Conservation (phyloP, 2,888 invertebrate species). For the Melanophora roralis region DNA sequence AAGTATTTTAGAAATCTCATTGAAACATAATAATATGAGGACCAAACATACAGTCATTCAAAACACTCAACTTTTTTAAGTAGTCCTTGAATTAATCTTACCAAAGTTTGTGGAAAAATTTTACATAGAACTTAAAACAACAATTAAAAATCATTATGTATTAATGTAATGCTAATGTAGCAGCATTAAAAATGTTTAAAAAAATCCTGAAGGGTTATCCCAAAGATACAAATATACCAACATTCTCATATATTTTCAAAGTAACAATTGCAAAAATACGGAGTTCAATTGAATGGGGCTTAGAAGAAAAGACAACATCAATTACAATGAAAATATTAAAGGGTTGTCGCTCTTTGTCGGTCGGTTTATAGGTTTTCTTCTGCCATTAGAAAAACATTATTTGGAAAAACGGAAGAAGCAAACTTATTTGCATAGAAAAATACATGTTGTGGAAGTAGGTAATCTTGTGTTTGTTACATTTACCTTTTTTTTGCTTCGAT, state of each 20-base stretch:
- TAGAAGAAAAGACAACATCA: constrained; percentile 56
- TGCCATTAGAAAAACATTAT: neutral
- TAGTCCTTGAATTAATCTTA: constrained; percentile 20
- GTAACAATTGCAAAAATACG: neutral
- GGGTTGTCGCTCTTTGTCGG: constrained; percentile 25
- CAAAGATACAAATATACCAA: too few species aligned
- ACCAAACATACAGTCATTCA: constrained; percentile 5
- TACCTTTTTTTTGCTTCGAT: constrained; percentile 13
- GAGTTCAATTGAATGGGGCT: constrained; percentile 13
- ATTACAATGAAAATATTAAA: constrained; percentile 14
- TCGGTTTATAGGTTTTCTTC: constrained; percentile 17
- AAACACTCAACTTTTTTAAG: constrained; percentile 1
- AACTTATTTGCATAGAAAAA: constrained; percentile 71
- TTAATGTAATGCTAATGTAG: constrained; percentile 64
- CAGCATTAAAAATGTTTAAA: constrained; percentile 38
- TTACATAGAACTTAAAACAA: constrained; percentile 42
- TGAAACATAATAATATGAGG: constrained; percentile 5
- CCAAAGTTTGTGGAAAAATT: constrained; percentile 41
- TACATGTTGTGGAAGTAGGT: constrained; percentile 41
- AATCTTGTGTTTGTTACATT: neutral
- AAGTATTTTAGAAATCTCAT: neutral
- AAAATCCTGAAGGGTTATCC: constrained; percentile 5
- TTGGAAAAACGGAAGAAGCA: constrained; percentile 39
- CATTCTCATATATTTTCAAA: too few species aligned
- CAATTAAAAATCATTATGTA: constrained; percentile 64